Conservation (phyloP, 2,888 invertebrate species). For the Corythucha ciliata region DNA sequence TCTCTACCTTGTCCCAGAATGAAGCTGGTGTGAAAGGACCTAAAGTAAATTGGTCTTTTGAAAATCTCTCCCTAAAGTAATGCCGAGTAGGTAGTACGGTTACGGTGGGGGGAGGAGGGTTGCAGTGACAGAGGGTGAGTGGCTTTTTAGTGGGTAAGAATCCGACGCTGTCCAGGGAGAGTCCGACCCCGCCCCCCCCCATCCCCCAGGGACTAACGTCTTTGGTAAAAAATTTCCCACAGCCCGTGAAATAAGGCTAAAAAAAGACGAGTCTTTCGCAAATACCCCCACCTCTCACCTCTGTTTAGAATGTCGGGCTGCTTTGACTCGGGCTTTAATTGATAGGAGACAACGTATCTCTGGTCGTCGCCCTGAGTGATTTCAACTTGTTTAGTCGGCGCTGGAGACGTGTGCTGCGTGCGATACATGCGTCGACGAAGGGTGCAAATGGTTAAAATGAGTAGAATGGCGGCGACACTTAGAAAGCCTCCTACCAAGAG, state of each 20-base stretch:
- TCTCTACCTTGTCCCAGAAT: no score
- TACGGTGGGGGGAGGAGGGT: no score
- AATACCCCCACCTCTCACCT: slow-evolving; percentile 38
- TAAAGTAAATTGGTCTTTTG: no score
- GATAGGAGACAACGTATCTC: slow-evolving; percentile 76
- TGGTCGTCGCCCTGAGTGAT: slow-evolving; percentile 68
- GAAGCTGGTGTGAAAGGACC: no score
- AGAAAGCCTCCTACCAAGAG: slow-evolving; percentile 56
- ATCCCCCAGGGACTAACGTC: neutral
- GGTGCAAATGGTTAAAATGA: slow-evolving; percentile 55
- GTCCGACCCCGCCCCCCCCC: neutral
- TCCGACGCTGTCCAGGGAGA: neutral
- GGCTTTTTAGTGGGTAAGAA: no score
- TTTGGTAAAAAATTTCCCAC: neutral
- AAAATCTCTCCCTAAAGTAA: no score
- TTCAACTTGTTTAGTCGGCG: slow-evolving; percentile 49
- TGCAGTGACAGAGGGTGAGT: no score
- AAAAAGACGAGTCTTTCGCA: neutral
- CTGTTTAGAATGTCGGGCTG: slow-evolving; percentile 70
- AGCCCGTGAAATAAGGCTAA: neutral
- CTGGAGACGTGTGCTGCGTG: slow-evolving; percentile 39
- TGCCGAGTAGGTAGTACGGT: no score
- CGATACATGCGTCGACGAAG: slow-evolving; percentile 49
- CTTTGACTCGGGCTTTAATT: slow-evolving; percentile 56
- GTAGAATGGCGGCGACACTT: slow-evolving; percentile 53